Base-by-base conservation (phyloP, 2,888 invertebrate species). In the Metellina segmentata region DNA sequence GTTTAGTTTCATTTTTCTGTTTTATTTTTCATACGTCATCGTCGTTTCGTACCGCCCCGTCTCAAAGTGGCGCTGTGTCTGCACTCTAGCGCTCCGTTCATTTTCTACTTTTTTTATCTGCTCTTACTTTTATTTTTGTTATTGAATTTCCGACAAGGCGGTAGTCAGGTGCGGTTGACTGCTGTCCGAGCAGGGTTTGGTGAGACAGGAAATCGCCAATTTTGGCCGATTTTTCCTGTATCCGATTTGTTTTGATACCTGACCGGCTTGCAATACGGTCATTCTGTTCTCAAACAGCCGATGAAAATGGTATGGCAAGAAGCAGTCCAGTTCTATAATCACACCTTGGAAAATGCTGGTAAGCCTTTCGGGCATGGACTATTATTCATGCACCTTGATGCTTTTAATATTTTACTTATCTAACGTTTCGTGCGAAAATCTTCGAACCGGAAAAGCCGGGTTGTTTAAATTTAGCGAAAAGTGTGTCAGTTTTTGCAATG, bases 321-420 rank as follows among this genome's bases (percentile, higher is more conserved):
- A 74, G 81, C 87, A n/a, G 88, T 88, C 69, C 88, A 88, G 71
- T 19, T 91, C 72, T 91, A 91, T 79, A 91, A 91, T 81, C 85
- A 88, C 16, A 91, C 91, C 51, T 91, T 91, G 20, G 91, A 91
- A 81, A 88, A 88, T 91, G 91, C 88, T 88, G 91, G 91, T 91
- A 88, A 91, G 91, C 85, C 83, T 85, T 78, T 81, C 48, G 16
- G 7, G 49, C 11, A 78, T 69, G 49, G 16, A 48, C 72, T 16
- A 19, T 48, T 87, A 13, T 71, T 82, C 49, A 34, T 53, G 11
- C 13, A 70, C 19, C 79, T 90, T 87, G 52, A 19, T 34, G 51
- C 20, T 74, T 34, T 8, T 52, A 70, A 78, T 83, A 48, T 69
- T 51, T 19, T 49, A 16, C 13, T 70, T 52, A n/a, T 69, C 52